Evolutionary conservation across 2,113 vertebrate species (phyloP).

Genomic region (Saguinus imperator): DNA sequence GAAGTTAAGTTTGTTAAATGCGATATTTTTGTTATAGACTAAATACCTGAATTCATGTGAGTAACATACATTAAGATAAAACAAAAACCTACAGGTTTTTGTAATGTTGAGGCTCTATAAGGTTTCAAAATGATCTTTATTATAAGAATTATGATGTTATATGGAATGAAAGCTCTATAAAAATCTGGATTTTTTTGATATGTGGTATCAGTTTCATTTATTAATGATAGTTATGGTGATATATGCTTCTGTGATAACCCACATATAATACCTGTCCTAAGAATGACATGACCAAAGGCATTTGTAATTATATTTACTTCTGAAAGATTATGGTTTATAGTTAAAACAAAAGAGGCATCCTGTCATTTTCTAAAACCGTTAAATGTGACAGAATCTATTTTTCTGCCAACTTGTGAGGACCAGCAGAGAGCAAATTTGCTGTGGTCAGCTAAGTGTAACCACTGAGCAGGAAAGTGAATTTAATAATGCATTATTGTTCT

Average conservation of each 20-base stretch:
- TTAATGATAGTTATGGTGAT: slow-evolving; percentile 91
- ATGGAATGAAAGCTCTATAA: slow-evolving; percentile 86
- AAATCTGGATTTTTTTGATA: slow-evolving; percentile 87
- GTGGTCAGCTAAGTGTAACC: slow-evolving; percentile 99
- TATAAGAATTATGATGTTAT: slow-evolving; percentile 88
- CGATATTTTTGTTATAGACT: slow-evolving; percentile 2
- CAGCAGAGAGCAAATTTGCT: slow-evolving; percentile 99
- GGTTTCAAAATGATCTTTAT: slow-evolving; percentile 60
- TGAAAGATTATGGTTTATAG: slow-evolving; percentile 94
- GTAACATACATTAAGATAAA: slow-evolving; percentile 64
- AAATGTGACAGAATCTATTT: slow-evolving; percentile 99
- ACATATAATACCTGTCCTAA: slow-evolving; percentile 86
- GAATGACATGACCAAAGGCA: slow-evolving; percentile 95
- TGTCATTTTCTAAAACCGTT: slow-evolving; percentile 99
- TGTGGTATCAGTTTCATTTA: slow-evolving; percentile 88
- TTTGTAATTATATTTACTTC: slow-evolving; percentile 99
- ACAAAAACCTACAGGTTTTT: slow-evolving; percentile 47
- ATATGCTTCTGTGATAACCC: slow-evolving; percentile 93
- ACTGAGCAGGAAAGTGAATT: slow-evolving; percentile 99
- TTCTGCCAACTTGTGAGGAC: slow-evolving; percentile 99
- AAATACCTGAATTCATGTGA: slow-evolving; percentile 42
- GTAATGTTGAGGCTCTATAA: slow-evolving; percentile 54
- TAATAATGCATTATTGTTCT: slow-evolving; percentile 99
- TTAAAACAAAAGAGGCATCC: slow-evolving; percentile 99
- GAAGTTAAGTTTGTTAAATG: slow-evolving; percentile 49